Conservation (phyloP, 2,888 invertebrate genomes). For the Tetramorium bicarinatum region DNA sequence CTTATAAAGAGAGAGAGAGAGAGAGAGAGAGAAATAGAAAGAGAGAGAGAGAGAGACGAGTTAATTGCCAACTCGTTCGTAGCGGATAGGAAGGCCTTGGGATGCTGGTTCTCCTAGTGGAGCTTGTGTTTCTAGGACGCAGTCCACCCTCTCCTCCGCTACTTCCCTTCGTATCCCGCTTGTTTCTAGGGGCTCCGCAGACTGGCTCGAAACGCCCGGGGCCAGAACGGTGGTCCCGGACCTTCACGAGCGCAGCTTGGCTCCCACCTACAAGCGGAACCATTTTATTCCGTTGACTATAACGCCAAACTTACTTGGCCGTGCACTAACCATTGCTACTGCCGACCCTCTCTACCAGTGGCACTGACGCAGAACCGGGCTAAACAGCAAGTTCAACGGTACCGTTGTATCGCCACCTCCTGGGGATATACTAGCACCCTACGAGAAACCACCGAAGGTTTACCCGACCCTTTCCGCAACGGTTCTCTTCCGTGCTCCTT, state of each 20-base stretch:
- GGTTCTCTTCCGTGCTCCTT: constrained; percentile 64
- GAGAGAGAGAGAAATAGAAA: constrained; percentile 45
- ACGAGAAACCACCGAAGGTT: constrained; percentile 71
- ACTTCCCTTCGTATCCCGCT: constrained; percentile 73
- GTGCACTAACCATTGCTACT: constrained; percentile 75
- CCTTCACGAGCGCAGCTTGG: constrained; percentile 77
- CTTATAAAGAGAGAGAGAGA: not conserved
- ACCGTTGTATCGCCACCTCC: constrained; percentile 72
- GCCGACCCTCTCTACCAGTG: constrained; percentile 52
- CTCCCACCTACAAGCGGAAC: constrained; percentile 76
- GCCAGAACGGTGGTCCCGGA: constrained; percentile 75
- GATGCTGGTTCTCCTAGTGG: constrained; percentile 72
- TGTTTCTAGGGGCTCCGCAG: constrained; percentile 74
- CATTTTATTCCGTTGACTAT: constrained; percentile 83
- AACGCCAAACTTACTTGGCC: constrained; percentile 81
- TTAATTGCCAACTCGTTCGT: constrained; percentile 77
- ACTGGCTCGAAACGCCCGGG: constrained; percentile 78
- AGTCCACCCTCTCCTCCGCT: constrained; percentile 67
- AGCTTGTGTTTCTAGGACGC: constrained; percentile 76
- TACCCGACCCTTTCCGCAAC: constrained; percentile 69
- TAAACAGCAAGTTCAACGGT: constrained; percentile 77
- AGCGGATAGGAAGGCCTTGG: constrained; percentile 70
- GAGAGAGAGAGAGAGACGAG: constrained; percentile 64
- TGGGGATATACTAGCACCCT: constrained; percentile 64
- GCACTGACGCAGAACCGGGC: constrained; percentile 74